Evolutionary conservation across 2,113 vertebrate genomes (phyloP).

Genomic region (Crotalus tigris): DNA sequence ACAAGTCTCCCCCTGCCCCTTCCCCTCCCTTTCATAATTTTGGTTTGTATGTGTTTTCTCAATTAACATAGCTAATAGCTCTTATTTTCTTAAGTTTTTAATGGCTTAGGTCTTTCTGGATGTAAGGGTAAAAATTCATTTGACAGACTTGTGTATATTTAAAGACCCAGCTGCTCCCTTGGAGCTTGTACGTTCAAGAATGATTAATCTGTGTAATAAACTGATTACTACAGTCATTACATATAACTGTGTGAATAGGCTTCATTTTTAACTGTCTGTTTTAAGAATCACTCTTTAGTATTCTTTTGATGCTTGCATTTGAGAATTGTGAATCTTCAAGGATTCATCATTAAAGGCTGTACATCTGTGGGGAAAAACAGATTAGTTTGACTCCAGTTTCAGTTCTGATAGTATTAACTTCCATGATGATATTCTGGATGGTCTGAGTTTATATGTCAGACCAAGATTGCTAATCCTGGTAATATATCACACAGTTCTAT

Average conservation of each 20-base stretch:
- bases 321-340: slow-evolving; percentile 57
- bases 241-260: slow-evolving; percentile 78
- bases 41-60: slow-evolving; percentile 88
- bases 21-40: slow-evolving; percentile 70
- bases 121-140: slow-evolving; percentile 93
- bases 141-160: slow-evolving; percentile 99
- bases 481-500: slow-evolving; percentile 56
- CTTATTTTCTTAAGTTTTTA: slow-evolving; percentile 84
- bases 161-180: slow-evolving; percentile 96
- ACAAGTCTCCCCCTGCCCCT: slow-evolving; percentile 63
- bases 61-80: slow-evolving; percentile 97
- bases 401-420: background rate
- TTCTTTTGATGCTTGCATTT: slow-evolving; percentile 49
- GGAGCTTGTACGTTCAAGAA: slow-evolving; percentile 97
- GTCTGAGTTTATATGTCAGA: slow-evolving; percentile 52
- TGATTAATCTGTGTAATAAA: slow-evolving; percentile 99
- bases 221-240: slow-evolving; percentile 90
- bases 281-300: slow-evolving; percentile 54
- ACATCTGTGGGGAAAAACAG: slow-evolving; percentile 31
- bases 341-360: slow-evolving; percentile 55
- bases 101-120: slow-evolving; percentile 94
- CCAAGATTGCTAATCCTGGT: slow-evolving; percentile 69
- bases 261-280: slow-evolving; percentile 68
- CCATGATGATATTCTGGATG: slow-evolving; percentile 41
- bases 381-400: slow-evolving; percentile 33